Percentiles rank a stretch among this genome's conserved stretches.
These are phyloP conservation scores for Aphaenogaster floridana DNA, from an alignment of 1,140 invertebrate genomes.

Conservation along the genomic window DNA sequence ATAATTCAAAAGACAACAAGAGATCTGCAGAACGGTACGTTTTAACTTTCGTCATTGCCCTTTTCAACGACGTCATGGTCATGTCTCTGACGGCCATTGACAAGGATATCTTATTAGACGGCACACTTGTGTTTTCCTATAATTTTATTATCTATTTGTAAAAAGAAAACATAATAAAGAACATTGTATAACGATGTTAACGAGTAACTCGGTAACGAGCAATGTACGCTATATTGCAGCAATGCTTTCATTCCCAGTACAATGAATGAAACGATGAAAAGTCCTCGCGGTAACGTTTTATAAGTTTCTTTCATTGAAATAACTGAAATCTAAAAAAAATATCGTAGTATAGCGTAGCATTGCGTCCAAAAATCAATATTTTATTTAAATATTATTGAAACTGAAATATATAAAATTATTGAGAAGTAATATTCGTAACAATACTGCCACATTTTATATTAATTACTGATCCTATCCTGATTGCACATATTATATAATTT, in stretches of 20 bases:
- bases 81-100: background rate
- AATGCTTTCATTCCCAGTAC: constrained; percentile 29
- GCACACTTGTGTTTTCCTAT: background rate
- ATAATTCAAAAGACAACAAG: constrained; percentile 69
- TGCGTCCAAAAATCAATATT: background rate
- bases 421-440: background rate
- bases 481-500: background rate
- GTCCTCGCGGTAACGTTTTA: constrained; percentile 25
- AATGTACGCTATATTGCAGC: constrained; percentile 7
- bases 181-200: constrained; percentile 27
- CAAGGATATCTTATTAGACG: background rate
- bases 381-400: background rate
- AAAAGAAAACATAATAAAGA: constrained; percentile 23
- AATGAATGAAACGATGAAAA: constrained; percentile 50
- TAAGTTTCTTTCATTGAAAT: constrained; percentile 46
- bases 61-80: background rate
- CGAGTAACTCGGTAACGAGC: constrained; percentile 7
- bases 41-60: constrained; percentile 15
- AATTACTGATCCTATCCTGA: background rate
- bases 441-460: background rate
- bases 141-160: constrained; percentile 29
- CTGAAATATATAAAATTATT: background rate
- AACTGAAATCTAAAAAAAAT: constrained; percentile 20
- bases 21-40: constrained; percentile 32
- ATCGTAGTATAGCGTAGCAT: background rate